phyloP scores from a whole-genome alignment of 2,797 vertebrate species.

The Gallinago stenura region DNA sequence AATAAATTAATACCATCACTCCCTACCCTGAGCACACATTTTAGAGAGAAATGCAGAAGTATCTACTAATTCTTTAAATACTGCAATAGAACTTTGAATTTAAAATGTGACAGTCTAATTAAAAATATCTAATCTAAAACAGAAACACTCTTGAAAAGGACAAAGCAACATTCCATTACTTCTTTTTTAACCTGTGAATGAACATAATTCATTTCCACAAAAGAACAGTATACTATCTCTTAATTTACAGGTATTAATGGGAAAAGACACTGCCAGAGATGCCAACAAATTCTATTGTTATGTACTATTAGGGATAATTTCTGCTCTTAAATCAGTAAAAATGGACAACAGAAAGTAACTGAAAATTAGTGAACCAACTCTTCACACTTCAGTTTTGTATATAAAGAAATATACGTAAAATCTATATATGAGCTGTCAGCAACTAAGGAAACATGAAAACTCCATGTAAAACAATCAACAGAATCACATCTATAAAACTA shows the following conservation, averaged over 20 bases:
- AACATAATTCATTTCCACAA: neutral
- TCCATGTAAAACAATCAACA: neutral
- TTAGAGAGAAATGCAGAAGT: neutral
- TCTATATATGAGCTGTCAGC: neutral
- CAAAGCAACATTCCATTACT: neutral
- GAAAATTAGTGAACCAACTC: neutral
- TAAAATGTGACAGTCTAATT: neutral
- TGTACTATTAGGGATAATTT: neutral
- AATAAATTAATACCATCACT: neutral
- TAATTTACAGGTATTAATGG: neutral
- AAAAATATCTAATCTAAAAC: neutral
- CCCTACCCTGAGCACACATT: neutral
- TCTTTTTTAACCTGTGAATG: neutral
- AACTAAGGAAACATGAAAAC: neutral
- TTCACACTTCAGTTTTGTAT: neutral
- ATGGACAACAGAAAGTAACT: neutral
- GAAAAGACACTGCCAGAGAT: neutral
- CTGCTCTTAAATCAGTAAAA: neutral
- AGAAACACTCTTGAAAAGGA: neutral
- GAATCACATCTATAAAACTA: neutral
- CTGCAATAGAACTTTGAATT: neutral
- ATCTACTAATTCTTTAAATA: neutral
- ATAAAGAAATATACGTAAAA: neutral
- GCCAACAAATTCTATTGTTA: neutral
- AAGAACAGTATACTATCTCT: neutral